Evolutionary conservation across 2,888 invertebrate genomes (phyloP).

Genomic region (Calameuta filiformis): DNA sequence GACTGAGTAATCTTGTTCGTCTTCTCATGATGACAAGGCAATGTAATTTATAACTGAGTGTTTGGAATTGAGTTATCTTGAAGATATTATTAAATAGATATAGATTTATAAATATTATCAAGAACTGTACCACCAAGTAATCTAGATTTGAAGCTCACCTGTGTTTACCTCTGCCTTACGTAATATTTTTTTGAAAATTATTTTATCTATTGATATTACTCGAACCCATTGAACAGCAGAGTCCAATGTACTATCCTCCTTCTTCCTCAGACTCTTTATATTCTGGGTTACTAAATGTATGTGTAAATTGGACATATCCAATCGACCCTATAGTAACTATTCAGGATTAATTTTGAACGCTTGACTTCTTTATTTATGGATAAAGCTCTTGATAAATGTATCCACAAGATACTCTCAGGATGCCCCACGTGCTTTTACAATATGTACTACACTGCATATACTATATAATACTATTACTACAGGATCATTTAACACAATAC

Average conservation of each 20-base stretch:
- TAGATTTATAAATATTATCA: not conserved
- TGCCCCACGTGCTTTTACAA: no score
- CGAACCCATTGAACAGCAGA: not conserved
- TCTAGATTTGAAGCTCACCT: not conserved
- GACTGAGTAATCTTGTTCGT: not conserved
- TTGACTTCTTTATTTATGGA: not conserved
- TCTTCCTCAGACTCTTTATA: not conserved
- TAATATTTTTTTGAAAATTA: not conserved
- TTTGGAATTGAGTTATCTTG: not conserved
- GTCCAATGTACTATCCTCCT: not conserved
- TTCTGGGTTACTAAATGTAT: not conserved
- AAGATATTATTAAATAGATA: not conserved
- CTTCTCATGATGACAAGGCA: not conserved
- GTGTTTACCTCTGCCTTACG: not conserved
- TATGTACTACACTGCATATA: no score
- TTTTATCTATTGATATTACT: not conserved
- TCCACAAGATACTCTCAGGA: not conserved
- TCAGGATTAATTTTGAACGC: not conserved
- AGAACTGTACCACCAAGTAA: not conserved
- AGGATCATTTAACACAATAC: not conserved
- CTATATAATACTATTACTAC: not conserved
- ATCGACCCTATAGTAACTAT: not conserved
- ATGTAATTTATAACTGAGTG: not conserved
- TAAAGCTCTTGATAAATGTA: not conserved
- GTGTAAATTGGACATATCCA: no score